Conservation (phyloP, 30 jellyfish, hydroid and myxozoan species). For the Sanderia malayensis region DNA sequence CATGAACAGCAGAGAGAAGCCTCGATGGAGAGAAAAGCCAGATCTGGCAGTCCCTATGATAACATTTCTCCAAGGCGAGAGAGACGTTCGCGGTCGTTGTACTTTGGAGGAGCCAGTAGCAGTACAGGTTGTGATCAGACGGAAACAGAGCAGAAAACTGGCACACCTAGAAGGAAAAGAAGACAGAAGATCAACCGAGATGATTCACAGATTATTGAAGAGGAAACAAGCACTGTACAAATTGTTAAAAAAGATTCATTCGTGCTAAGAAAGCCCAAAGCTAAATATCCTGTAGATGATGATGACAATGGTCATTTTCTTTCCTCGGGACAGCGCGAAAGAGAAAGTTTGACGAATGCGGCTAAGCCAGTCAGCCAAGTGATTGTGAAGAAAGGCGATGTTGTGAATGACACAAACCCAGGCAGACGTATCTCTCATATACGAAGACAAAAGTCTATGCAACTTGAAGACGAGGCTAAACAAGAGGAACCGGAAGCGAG, state of each 20-base stretch:
- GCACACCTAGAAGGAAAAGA: constrained; percentile 31
- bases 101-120: background rate
- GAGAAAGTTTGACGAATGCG: no score
- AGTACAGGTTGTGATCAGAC: no score
- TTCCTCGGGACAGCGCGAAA: no score
- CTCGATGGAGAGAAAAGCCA: background rate
- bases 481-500: constrained; percentile 26
- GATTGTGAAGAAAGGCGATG: constrained; percentile 6
- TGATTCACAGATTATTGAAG: background rate
- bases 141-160: constrained; percentile 6
- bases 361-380: no score
- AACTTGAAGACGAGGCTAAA: background rate
- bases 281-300: constrained; percentile 1
- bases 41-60: constrained; percentile 5
- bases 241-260: background rate
- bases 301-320: background rate
- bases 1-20: background rate
- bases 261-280: constrained; percentile 6
- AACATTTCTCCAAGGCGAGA: background rate
- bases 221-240: background rate
- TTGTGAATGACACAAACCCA: background rate
- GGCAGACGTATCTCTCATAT: constrained; percentile 2
- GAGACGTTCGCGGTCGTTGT: background rate
- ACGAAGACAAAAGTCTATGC: constrained; percentile 2
- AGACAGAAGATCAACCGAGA: constrained; percentile 30